Evolutionary conservation across 1,140 invertebrate species (phyloP), one percentile per base, ranked within the genome.

Genomic region (Drosophila virilis): DNA sequence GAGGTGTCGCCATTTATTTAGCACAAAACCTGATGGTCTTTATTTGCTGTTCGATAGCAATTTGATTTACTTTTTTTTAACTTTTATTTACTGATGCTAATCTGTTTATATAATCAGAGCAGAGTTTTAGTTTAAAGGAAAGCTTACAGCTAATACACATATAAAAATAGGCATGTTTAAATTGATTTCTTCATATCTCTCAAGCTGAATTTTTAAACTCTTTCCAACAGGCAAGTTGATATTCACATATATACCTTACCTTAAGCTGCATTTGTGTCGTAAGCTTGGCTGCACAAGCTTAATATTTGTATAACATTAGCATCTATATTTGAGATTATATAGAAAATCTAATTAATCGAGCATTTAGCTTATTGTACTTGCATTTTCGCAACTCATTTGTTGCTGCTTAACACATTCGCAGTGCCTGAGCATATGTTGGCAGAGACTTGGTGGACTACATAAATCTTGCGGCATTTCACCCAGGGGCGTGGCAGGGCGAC

Each of bases 331-430:
- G 22, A 28, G 12, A 8, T 1, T 28, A 5, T 28, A 28, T 2
- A 55, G 2, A 22, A 48, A 61, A n/a, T 12, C n/a, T 17, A 55
- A 70, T 70, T 54, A 70, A 64, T 54, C 40, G 33, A 28, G 17
- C 12, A 15, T 33, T 67, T 50, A 15, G 45, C 13, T 52, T 35
- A 12, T 15, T 45, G 59, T 50, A 28, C 64, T 37, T 57, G 38
- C 45, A 57, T 9, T 71, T 66, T 77, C 74, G 70, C 75, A 77
- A 74, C 55, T 75, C 60, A 78, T 65, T 75, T 78, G 59, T 40
- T 61, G 67, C 51, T 60, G 48, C 43, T 78, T 74, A 78, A 78
- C 72, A 71, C 50, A 64, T 77, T 52, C 12, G 12, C 33, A 13
- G 22, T 51, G 59, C 37, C 45, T 58, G 17, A 40, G 28, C 76